These are phyloP conservation scores for Spilogale gracilis DNA, from an alignment of 2,113 vertebrate species.

Conservation along the genomic window DNA sequence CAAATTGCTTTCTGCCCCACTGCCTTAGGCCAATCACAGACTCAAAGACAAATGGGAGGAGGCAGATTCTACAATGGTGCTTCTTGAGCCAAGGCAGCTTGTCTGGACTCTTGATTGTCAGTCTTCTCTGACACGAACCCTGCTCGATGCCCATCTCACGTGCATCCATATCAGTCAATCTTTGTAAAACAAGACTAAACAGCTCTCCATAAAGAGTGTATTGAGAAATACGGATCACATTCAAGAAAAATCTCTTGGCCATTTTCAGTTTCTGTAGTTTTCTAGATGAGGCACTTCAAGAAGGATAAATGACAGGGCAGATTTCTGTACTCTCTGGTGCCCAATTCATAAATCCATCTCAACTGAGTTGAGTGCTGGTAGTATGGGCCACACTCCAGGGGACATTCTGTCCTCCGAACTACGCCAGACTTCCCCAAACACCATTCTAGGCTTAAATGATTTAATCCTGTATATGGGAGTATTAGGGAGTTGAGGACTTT, in stretches of 20 bases:
- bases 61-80: no score
- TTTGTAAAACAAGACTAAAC: neutral
- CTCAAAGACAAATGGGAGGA: neutral
- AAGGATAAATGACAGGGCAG: neutral
- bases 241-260: neutral
- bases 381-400: neutral
- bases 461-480: neutral
- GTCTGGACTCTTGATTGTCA: neutral
- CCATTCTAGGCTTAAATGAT: neutral
- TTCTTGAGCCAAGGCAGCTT: neutral
- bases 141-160: neutral
- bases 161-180: neutral
- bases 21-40: neutral
- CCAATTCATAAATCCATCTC: neutral
- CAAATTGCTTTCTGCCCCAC: neutral
- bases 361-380: neutral
- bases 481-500: neutral
- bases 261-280: neutral
- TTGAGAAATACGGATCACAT: neutral
- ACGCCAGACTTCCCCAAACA: neutral
- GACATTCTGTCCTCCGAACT: neutral
- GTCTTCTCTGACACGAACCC: neutral
- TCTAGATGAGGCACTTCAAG: conserved; percentile 17
- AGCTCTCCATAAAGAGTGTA: neutral
- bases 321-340: neutral